These are phyloP conservation scores for Hoplodrina ambigua DNA, from an alignment of 2,888 invertebrate species.

Conservation along the genomic window DNA sequence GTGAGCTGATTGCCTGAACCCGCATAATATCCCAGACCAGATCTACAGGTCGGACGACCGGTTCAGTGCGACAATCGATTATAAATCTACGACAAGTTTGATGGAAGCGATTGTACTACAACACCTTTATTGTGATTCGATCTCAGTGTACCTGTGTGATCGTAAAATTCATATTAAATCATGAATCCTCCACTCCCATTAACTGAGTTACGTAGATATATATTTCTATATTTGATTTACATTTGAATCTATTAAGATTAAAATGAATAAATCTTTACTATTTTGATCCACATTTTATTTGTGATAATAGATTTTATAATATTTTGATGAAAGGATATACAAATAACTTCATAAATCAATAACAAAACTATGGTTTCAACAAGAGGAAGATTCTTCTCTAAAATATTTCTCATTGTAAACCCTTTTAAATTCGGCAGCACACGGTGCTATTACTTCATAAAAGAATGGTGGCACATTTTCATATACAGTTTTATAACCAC, in stretches of 20 bases:
- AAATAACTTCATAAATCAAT: not conserved
- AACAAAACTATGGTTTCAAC: not conserved
- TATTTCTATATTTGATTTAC: conserved; percentile 4
- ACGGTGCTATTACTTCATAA: conserved; percentile 82
- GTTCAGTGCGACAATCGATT: conserved; percentile 81
- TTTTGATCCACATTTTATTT: conserved; percentile 4
- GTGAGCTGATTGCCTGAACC: conserved; percentile 80
- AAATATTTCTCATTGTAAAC: conserved; percentile 72
- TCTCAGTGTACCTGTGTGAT: conserved; percentile 32
- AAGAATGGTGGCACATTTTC: conserved; percentile 77
- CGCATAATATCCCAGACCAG: conserved; percentile 82
- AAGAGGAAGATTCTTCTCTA: conserved; percentile 44
- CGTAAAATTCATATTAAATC: conserved; percentile 37
- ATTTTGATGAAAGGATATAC: not conserved
- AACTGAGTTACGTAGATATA: not conserved
- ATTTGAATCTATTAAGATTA: not conserved
- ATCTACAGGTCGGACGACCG: conserved; percentile 76
- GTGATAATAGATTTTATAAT: not conserved
- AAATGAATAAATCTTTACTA: conserved; percentile 1
- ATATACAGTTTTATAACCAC: conserved; percentile 74
- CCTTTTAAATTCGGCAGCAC: conserved; percentile 72
- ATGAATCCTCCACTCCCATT: conserved; percentile 12
- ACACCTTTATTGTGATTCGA: conserved; percentile 60
- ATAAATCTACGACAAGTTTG: conserved; percentile 78
- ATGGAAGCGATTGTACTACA: conserved; percentile 65